Base-by-base conservation (phyloP, 1,140 invertebrate species). In the Drosophila pruinosa region DNA sequence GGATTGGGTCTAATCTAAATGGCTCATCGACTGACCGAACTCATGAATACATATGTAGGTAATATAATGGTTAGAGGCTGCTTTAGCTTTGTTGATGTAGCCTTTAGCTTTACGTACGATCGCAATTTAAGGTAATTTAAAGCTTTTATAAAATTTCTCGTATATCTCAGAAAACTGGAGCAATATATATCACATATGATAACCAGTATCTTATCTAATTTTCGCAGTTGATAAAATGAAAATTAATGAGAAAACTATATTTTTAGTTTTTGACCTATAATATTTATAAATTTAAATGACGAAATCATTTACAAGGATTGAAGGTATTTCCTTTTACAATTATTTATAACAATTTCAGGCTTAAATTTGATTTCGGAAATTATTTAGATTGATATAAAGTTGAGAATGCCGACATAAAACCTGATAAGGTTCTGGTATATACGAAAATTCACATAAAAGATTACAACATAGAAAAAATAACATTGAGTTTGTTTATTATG, bases 191-290 rank as follows among this genome's bases (percentile, higher is more conserved):
- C n/a, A n/a, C n/a, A n/a, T n/a, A n/a, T n/a, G n/a, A n/a, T n/a
- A n/a, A 17, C 65, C 19, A 39, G 43, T 79, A 79, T 79, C 77
- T 79, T 79, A 79, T 79, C 77, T 57, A 45, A 17, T 62, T 61
- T 62, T 57, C 61, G 61, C 61, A 71, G 43, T 43, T 77, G 78
- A 82, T 82, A 82, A 80, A 76, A 72, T 56, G 34, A 47, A 72
- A 72, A 59, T 76, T 45, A 54, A 65, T 47, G 48, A 54, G 15
- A 14, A 48, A 6, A 41, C 21, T 22, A 19, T 26, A 17, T 43
- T 19, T 28, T 56, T 15, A 4, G n/a, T 50, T 28, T 19, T 0
- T 50, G 14, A 4, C 34, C 24, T 3, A 24, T 1, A 22, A 19
- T 22, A 22, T 34, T 12, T 34, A 4, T 4, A 34, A 31, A 28